Evolutionary conservation across 2,113 vertebrate genomes (phyloP), one percentile per base, ranked within the genome.

Genomic region (Phalacrocorax pelagicus): DNA sequence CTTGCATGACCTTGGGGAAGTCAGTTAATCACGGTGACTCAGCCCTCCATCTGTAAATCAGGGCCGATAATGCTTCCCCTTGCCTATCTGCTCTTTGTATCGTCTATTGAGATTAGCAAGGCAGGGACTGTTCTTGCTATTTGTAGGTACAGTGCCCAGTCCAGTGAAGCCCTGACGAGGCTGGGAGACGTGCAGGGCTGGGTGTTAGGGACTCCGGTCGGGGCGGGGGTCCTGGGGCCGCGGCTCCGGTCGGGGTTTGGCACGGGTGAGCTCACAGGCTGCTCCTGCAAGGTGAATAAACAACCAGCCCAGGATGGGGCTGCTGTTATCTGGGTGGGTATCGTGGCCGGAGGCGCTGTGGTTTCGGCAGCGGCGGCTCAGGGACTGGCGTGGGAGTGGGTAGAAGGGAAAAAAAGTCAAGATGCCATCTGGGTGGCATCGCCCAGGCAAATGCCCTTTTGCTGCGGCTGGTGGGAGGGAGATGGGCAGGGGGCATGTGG

Each of bases 31-130:
- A 8, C 14, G 32, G 96, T 97, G 96, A 96, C 93, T 96, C 94
- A 93, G 95, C 90, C 81, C 86, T 93, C 46, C 94, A 92, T 78
- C 96, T 88, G 96, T 54, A 55, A 87, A 86, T 55, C 59, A 34
- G 58, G 40, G 62, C 58, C 19, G 82, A 95, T 38, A 95, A 52
- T 2, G 90, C 92, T 65, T 86, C 19, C 92, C 88, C 67, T 34
- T 11, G 11, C 75, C 90, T 90, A 79, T 82, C 78, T 66, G 87
- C 92, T 61, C 54, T 4, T 38, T 34, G 10, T 36, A 86, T 94
- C 66, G 11, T 23, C 89, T 2, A 1, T 0, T 15, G 63, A 46
- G 88, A 72, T 90, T 23, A 72, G 38, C 54, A 3, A 24, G 90
- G 96, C 93, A 96, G 90, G 88, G 81, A 80, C 66, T 77, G 93